Base-by-base conservation (phyloP, 2,888 invertebrate genomes). In the Melanophora roralis region DNA sequence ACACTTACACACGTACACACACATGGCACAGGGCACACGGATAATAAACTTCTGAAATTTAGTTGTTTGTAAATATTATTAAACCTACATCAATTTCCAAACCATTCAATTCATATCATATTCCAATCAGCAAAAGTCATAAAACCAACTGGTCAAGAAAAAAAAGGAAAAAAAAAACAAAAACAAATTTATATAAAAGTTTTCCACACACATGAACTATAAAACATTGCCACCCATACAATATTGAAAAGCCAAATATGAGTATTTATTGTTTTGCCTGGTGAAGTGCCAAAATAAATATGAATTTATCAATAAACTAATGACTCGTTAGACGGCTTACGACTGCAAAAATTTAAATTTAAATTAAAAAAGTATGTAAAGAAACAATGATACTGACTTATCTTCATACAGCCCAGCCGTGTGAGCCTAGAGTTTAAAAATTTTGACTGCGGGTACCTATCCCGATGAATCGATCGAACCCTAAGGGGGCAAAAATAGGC, bases 111-210 rank as follows among this genome's bases (percentile, higher is more conserved):
- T 84, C 84, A 85, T 87, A 89, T 88, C 86, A 87, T 88, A 88
- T 88, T 88, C 87, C 89, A 89, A 89, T 89, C 89, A 89, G 87
- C 84, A 85, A 78, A 80, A 84, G 83, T 85, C 87, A 89, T 89
- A 88, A 88, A 88, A 87, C 88, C 87, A 88, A 85, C 88, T 89
- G 89, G 85, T 83, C 86, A 85, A 81, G 72, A 72, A 62, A 57
- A 45, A 27, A 16, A 68, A 38, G 62, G 40, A 51, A 32, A 23
- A 62, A 21, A 43, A 65, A 57, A 53, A 47, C 4, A 27, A 27
- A 27, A 27, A 27, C 27, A 27, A 27, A 27, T n/a, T n/a, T n/a
- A n/a, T 27, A 76, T 71, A 81, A 81, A 71, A 78, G 78, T 78
- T 78, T 75, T 78, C 67, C 74, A 78, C 65, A 71, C 51, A 36